Evolutionary conservation across 1,140 invertebrate species (phyloP), one percentile per base, ranked within the genome.

Genomic region (Polyergus mexicanus): DNA sequence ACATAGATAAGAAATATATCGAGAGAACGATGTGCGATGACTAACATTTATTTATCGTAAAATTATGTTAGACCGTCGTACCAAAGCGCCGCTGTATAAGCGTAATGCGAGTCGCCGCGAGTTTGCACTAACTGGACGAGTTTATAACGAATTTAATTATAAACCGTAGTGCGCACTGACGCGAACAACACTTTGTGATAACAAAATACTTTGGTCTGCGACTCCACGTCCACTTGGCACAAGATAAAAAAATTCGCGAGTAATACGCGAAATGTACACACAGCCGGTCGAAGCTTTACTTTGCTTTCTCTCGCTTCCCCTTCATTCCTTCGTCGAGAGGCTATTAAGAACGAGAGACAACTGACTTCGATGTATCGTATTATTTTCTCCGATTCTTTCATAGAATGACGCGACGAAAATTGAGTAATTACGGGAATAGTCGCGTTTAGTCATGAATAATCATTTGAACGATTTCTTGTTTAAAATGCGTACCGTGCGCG

Each of bases 221-320:
- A 19, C 66, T 86, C n/a, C 68, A 58, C 75, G 41, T 86, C 80
- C 81, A 86, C 88, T 91, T 91, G 90, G 89, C 90, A 91, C 90
- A 91, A 87, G 62, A 77, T 87, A 62, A 77, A 87, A 83, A 85
- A 62, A 44, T 90, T 69, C 78, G 88, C 86, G 47, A 72, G 51
- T 84, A 72, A 65, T 74, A 69, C 86, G 89, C 47, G 47, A 51
- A 3, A 88, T 54, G 60, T 90, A 90, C 85, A 78, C 88, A 90
- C 86, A 90, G 88, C 88, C 47, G 65, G 83, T 84, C 78, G 58
- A 78, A 86, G 51, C 47, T 51, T 51, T 38, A 71, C 63, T 75
- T 16, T 56, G 54, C 51, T 44, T 62, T 51, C 35, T 22, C 28
- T 77, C 47, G 54, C 32, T 10, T 56, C 13, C 0, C 32, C n/a